Base-by-base conservation (phyloP, 2,888 invertebrate genomes). In the Acholoe squamosa region DNA sequence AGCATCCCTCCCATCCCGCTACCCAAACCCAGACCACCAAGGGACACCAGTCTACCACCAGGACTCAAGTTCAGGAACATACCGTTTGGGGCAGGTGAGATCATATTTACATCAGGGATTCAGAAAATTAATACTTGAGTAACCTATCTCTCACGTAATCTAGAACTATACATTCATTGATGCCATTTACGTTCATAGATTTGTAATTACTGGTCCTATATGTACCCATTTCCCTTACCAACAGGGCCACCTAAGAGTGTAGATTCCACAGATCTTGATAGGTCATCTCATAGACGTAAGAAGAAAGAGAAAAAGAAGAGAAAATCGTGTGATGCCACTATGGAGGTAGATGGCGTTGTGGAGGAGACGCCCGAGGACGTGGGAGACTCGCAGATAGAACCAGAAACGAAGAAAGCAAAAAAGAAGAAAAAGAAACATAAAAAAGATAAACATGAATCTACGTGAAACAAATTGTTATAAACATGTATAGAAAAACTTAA, bases 361-460 rank as follows among this genome's bases (percentile, higher is more conserved):
- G 22, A 61, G 61, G 19, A n/a, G 14, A 61, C 19, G 5, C n/a
- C 31, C 7, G 28, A 61, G 71, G 71, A 71, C 28, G 71, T 28
- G 28, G n/a, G 3, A 25, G 71, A 71, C 25, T 71, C 71, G 28
- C 71, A 71, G 28, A n/a, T 71, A 71, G 71, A 71, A 71, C 25
- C 71, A n/a, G 71, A 71, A 14, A 25, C n/a, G 16, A 25, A 71
- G 28, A 71, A 71, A 28, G 12, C 25, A 0, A 71, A 71, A 25
- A 71, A 71, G 31, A 71, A 71, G 71, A 71, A 71, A 71, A 71
- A 28, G 71, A 71, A 71, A 71, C 71, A 71, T 28, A 61, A 61
- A 61, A 61, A 61, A 61, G 61, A 61, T 61, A 61, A 61, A 61
- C 19, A 61, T 3, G 3, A 61, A 61, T n/a, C 61, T 3, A 12